These are phyloP conservation scores for Patella pellucida DNA, from an alignment of 2,888 invertebrate species.

Conservation along the genomic window DNA sequence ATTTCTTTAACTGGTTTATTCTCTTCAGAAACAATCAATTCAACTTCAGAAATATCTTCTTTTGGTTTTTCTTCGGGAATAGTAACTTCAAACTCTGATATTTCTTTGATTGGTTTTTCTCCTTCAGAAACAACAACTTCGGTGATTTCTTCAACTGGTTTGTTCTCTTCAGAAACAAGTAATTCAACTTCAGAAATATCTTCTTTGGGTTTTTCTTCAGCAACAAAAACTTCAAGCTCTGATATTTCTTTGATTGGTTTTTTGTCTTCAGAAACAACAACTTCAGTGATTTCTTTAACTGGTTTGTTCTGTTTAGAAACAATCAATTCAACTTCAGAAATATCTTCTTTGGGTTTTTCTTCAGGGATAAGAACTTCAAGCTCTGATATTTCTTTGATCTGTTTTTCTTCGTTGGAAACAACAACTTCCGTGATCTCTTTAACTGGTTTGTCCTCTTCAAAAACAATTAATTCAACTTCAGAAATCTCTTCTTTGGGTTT, in stretches of 20 bases:
- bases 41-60: neutral
- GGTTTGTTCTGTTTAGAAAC: neutral
- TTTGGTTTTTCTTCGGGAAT: neutral
- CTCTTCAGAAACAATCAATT: neutral
- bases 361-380: neutral
- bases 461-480: too few species aligned
- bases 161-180: neutral
- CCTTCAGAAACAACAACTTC: constrained; percentile 5
- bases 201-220: constrained; percentile 9
- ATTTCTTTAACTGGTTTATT: neutral
- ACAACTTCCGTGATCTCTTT: neutral
- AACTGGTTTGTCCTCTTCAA: constrained; percentile 12
- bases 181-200: neutral
- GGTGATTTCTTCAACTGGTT: constrained; percentile 13
- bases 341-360: neutral
- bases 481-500: too few species aligned
- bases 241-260: neutral
- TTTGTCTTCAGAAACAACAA: neutral
- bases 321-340: neutral
- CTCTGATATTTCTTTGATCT: neutral
- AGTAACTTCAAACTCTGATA: too few species aligned
- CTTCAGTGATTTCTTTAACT: neutral
- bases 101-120: neutral
- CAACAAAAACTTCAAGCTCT: neutral
- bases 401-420: neutral